Percentiles rank a stretch among this genome's conserved stretches.
These are phyloP conservation scores for Lycaena phlaeas DNA, from an alignment of 2,888 invertebrate genomes.

Conservation along the genomic window DNA sequence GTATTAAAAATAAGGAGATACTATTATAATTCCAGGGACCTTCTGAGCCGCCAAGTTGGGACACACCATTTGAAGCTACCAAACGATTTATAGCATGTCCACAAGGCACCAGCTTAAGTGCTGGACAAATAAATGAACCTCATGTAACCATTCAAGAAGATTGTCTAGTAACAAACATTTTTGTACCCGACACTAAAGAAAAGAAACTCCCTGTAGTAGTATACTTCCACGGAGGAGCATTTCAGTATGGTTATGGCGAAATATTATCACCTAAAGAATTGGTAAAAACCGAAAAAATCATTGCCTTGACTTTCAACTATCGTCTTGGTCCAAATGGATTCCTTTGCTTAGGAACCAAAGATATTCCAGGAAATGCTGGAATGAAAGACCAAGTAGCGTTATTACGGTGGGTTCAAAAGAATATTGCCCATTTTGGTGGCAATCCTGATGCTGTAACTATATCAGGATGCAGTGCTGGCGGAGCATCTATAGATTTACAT, in stretches of 20 bases:
- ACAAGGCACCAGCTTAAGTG: too few relatives aligned
- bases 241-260: constrained; percentile 37
- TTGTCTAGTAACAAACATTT: constrained; percentile 27
- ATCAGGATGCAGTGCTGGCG: constrained; percentile 40
- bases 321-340: constrained; percentile 40
- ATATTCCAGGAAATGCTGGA: constrained; percentile 45
- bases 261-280: constrained; percentile 21
- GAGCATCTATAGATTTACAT: constrained; percentile 35
- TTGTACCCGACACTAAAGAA: constrained; percentile 23
- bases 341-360: constrained; percentile 41
- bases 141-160: constrained; percentile 18
- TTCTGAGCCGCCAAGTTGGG: constrained; percentile 31
- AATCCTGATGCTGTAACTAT: constrained; percentile 45
- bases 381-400: constrained; percentile 47
- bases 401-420: constrained; percentile 28
- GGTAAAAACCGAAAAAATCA: constrained; percentile 28
- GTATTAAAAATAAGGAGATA: too few relatives aligned
- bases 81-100: constrained; percentile 28
- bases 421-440: constrained; percentile 42
- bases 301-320: constrained; percentile 40
- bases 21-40: constrained; percentile 34
- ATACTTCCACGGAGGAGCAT: constrained; percentile 53
- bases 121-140: neutral
- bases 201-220: constrained; percentile 42
- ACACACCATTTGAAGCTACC: constrained; percentile 27